These are phyloP conservation scores for Ylistrum balloti DNA, from an alignment of 1,140 invertebrate species.

Conservation along the genomic window DNA sequence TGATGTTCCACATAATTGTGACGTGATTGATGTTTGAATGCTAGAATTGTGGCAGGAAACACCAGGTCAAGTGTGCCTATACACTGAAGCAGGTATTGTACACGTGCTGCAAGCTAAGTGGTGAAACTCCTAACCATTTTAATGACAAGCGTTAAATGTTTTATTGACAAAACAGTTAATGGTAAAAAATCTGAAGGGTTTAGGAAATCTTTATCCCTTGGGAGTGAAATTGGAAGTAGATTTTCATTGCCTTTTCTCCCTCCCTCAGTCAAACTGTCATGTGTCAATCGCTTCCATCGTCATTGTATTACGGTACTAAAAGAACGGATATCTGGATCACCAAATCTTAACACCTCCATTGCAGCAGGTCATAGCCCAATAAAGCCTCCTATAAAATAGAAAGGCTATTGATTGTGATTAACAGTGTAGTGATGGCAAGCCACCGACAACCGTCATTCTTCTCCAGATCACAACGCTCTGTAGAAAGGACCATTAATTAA, in stretches of 20 bases:
- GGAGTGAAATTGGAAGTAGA: slow-evolving; percentile 1
- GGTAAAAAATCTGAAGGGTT: neutral
- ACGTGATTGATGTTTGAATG: too few relatives aligned
- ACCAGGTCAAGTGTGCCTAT: neutral
- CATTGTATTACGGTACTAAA: slow-evolving; percentile 1
- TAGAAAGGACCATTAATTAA: neutral
- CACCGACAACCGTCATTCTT: neutral
- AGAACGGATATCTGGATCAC: neutral
- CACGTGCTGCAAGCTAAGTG: neutral
- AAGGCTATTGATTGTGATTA: slow-evolving; percentile 36
- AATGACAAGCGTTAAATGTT: neutral
- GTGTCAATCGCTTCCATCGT: neutral
- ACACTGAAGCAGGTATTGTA: neutral
- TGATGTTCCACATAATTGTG: too few relatives aligned
- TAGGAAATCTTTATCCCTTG: neutral
- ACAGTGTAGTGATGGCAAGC: neutral
- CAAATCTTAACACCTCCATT: slow-evolving; percentile 10
- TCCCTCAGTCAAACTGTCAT: neutral
- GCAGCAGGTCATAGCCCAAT: slow-evolving; percentile 31
- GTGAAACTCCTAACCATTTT: neutral
- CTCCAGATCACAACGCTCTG: neutral
- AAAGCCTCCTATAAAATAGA: neutral
- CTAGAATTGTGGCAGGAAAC: neutral
- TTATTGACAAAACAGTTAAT: neutral
- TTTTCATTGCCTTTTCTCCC: neutral